phyloP scores from a whole-genome alignment of 2,888 invertebrate species.

The Mactromeris polynyma region DNA sequence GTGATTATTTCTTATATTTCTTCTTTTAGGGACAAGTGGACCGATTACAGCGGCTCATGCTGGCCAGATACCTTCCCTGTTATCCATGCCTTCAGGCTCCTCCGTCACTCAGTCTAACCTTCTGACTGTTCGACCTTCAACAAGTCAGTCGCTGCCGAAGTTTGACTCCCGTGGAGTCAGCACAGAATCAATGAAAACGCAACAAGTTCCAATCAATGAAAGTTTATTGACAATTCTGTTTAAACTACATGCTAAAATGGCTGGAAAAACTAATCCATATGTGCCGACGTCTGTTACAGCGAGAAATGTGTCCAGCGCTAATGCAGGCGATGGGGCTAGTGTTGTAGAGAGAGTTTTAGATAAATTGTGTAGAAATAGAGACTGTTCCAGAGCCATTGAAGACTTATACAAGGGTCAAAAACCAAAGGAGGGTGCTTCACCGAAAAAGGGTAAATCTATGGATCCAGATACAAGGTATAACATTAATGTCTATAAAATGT shows the following conservation, averaged over 20 bases:
- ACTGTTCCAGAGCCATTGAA: constrained; percentile 88
- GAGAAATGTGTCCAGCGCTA: constrained; percentile 66
- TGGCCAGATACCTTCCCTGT: constrained; percentile 75
- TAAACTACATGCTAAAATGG: constrained; percentile 96
- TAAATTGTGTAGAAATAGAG: constrained; percentile 86
- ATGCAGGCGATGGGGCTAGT: constrained; percentile 95
- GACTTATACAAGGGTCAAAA: constrained; percentile 92
- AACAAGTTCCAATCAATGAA: constrained; percentile 85
- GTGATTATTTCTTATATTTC: not conserved
- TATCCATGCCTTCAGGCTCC: constrained; percentile 69
- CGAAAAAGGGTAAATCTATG: constrained; percentile 68
- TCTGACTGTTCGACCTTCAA: constrained; percentile 67
- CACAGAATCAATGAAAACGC: constrained; percentile 72
- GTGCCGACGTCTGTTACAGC: constrained; percentile 69
- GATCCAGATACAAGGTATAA: constrained; percentile 78
- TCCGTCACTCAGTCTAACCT: constrained; percentile 64
- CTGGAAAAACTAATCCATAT: constrained; percentile 94
- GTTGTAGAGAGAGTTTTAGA: constrained; percentile 94
- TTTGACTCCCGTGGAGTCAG: constrained; percentile 79
- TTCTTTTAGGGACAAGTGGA: constrained; percentile 74
- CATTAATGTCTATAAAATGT: too few species aligned
- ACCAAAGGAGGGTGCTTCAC: constrained; percentile 89
- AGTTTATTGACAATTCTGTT: constrained; percentile 96
- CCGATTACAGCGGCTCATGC: constrained; percentile 81
- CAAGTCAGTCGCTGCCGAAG: constrained; percentile 69